Evolutionary conservation across 2,888 invertebrate species (phyloP).

Genomic region (Thumatha senex): DNA sequence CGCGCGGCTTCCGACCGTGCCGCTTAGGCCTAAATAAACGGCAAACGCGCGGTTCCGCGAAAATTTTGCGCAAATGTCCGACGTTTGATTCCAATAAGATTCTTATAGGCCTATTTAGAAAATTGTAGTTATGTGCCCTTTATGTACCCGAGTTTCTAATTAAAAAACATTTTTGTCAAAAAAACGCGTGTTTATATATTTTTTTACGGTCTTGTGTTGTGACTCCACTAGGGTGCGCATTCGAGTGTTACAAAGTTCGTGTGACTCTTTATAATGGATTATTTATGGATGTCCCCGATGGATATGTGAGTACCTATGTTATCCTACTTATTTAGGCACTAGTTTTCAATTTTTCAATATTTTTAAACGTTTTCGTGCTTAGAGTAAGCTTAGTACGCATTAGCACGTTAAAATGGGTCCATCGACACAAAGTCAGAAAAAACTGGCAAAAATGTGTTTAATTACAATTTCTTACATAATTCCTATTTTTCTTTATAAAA

Average conservation of each 20-base stretch:
- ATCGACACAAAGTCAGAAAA: background rate
- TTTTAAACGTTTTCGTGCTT: constrained; percentile 12
- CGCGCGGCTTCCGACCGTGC: constrained; percentile 30
- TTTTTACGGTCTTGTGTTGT: constrained; percentile 56
- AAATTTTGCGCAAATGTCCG: constrained; percentile 64
- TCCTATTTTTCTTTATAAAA: background rate
- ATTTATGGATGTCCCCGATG: constrained; percentile 22
- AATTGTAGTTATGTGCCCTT: constrained; percentile 34
- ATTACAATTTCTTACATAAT: background rate
- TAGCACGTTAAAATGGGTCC: constrained; percentile 2
- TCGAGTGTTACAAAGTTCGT: constrained; percentile 31
- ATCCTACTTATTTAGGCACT: constrained; percentile 23
- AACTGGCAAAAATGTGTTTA: constrained; percentile 1
- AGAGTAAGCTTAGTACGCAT: constrained; percentile 7
- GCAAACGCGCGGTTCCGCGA: constrained; percentile 52
- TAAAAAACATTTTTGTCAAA: constrained; percentile 48
- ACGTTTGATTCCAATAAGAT: constrained; percentile 68
- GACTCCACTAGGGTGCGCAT: constrained; percentile 41
- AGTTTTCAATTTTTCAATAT: constrained; percentile 8
- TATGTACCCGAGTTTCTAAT: constrained; percentile 44
- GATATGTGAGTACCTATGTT: constrained; percentile 55
- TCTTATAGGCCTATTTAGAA: constrained; percentile 79
- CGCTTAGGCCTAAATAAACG: constrained; percentile 70
- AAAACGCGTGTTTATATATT: constrained; percentile 35
- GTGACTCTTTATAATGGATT: constrained; percentile 43